Evolutionary conservation across 2,888 invertebrate genomes (phyloP).

Genomic region (Pocota personata): DNA sequence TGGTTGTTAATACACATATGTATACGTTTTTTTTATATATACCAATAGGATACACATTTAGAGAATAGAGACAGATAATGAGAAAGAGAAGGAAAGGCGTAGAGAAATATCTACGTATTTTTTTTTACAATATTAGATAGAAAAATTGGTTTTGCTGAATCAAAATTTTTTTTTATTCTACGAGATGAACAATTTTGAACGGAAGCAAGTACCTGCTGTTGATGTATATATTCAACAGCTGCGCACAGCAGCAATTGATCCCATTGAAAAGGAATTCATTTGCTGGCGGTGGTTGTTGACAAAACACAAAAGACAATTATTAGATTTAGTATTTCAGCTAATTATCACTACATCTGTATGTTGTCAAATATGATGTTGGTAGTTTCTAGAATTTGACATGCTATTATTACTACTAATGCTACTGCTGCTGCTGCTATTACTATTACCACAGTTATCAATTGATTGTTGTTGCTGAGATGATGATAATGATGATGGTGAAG

Average conservation of each 20-base stretch:
- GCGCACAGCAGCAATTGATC: constrained; percentile 35
- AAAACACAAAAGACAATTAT: constrained; percentile 59
- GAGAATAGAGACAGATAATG: not conserved
- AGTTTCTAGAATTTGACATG: constrained; percentile 64
- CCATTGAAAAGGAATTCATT: not conserved
- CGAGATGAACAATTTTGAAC: constrained; percentile 51
- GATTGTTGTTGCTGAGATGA: constrained; percentile 56
- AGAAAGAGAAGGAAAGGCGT: constrained; percentile 18
- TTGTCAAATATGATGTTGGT: constrained; percentile 75
- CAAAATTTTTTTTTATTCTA: constrained; percentile 19
- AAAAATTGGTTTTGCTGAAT: constrained; percentile 35
- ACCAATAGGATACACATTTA: constrained; percentile 48
- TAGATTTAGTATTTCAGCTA: constrained; percentile 70
- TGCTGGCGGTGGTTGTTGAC: constrained; percentile 38
- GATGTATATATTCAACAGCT: constrained; percentile 27
- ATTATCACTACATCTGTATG: constrained; percentile 62
- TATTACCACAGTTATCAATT: constrained; percentile 75
- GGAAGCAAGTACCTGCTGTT: constrained; percentile 35
- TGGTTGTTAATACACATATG: constrained; percentile 43
- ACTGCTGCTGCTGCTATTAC: constrained; percentile 72
- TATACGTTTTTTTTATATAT: constrained; percentile 27
- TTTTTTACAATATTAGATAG: constrained; percentile 22
- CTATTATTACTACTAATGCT: constrained; percentile 71
- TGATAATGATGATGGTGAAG: constrained; percentile 27
- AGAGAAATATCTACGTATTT: constrained; percentile 15